These are phyloP conservation scores for Chamaea fasciata DNA, from an alignment of 2,113 vertebrate species.

Conservation along the genomic window DNA sequence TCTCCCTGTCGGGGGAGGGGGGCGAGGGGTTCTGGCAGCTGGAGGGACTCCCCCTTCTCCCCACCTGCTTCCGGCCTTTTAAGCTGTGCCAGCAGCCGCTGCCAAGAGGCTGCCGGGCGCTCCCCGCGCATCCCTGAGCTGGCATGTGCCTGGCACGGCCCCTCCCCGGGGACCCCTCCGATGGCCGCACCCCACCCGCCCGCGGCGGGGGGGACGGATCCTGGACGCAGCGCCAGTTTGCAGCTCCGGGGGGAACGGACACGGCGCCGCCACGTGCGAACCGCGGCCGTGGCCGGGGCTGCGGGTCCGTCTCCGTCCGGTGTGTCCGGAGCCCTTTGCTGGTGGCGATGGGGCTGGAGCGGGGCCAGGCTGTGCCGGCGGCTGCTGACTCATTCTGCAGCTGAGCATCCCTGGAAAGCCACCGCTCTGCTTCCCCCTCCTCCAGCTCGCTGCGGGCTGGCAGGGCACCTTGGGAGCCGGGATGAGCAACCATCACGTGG, in stretches of 20 bases:
- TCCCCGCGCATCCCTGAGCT: background rate
- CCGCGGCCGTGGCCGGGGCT: background rate
- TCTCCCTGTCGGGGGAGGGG: background rate
- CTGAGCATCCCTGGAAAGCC: slow-evolving; percentile 53
- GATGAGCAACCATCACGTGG: background rate
- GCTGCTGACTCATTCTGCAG: slow-evolving; percentile 65
- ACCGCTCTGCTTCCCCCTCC: background rate
- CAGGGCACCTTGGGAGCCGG: slow-evolving; percentile 37
- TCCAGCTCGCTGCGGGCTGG: background rate
- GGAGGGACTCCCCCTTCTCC: background rate
- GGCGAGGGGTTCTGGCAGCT: background rate
- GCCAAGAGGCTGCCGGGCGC: background rate
- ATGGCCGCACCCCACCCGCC: fast-evolving
- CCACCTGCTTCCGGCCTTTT: slow-evolving; percentile 38
- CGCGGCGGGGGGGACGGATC: background rate
- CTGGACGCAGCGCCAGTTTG: fast-evolving
- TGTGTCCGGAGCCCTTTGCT: background rate
- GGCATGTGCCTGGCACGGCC: background rate
- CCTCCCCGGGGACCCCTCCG: background rate
- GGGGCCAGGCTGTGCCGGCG: background rate
- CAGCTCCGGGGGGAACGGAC: background rate
- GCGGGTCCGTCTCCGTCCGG: background rate
- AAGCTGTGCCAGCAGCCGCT: background rate
- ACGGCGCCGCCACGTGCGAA: background rate
- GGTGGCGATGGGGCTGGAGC: background rate